These are phyloP conservation scores for Actinia equina DNA, from an alignment of 64 coral and sea anemone genomes.

Conservation along the genomic window DNA sequence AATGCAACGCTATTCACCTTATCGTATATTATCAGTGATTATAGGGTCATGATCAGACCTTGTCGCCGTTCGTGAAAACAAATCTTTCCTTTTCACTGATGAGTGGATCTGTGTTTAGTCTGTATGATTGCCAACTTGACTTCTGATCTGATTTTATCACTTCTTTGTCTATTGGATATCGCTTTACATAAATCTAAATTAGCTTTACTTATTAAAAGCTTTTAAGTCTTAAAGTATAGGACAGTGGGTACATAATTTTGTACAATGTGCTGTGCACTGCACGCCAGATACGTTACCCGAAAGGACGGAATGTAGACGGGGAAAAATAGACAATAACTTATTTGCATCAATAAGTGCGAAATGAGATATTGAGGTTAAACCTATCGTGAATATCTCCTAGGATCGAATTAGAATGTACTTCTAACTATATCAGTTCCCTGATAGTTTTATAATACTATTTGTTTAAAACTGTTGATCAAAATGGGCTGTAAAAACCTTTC, in stretches of 20 bases:
- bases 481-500: background rate
- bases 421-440: too few species aligned
- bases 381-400: too few species aligned
- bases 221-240: background rate
- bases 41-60: background rate
- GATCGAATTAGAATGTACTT: too few species aligned
- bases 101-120: conserved; percentile 2
- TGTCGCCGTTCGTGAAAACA: background rate
- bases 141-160: background rate
- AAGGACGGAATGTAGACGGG: background rate
- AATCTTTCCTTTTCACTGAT: background rate
- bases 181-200: background rate
- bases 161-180: background rate
- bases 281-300: too few species aligned
- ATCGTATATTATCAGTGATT: too few species aligned
- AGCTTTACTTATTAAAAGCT: background rate
- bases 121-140: background rate
- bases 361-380: too few species aligned
- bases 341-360: too few species aligned
- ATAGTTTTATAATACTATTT: background rate
- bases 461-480: background rate
- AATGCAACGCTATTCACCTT: background rate
- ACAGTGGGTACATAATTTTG: too few species aligned
- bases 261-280: too few species aligned
- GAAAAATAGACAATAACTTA: too few species aligned